phyloP scores from a whole-genome alignment of 92 coral and sea anemone species.

The Epizoanthus rinbou region DNA sequence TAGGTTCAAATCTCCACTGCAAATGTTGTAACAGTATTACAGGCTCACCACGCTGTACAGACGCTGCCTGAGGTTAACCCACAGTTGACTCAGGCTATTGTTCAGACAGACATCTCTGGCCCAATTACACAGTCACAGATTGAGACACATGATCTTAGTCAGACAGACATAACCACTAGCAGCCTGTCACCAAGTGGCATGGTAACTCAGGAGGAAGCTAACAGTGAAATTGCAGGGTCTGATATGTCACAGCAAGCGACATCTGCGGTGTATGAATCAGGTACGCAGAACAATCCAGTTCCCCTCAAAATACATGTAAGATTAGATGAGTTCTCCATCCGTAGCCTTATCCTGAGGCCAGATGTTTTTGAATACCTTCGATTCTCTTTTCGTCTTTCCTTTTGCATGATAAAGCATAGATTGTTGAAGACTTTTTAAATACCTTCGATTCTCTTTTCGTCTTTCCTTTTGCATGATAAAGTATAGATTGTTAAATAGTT shows the following conservation, averaged over 20 bases:
- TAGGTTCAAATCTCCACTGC: constrained; percentile 75
- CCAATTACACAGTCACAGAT: constrained; percentile 79
- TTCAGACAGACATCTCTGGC: constrained; percentile 88
- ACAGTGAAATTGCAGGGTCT: constrained; percentile 14
- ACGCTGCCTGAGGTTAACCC: constrained; percentile 80
- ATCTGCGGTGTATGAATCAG: constrained; percentile 8
- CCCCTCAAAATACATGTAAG: too few species aligned
- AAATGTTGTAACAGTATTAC: constrained; percentile 85
- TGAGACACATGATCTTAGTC: constrained; percentile 48
- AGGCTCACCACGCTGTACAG: constrained; percentile 81
- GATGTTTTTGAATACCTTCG: too few species aligned
- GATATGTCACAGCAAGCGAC: constrained; percentile 17
- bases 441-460: too few species aligned
- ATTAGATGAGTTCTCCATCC: too few species aligned
- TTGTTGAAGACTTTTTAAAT: too few species aligned
- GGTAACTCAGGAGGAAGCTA: constrained; percentile 17
- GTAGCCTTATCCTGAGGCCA: too few species aligned
- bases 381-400: too few species aligned
- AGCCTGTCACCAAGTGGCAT: constrained; percentile 31
- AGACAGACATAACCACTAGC: constrained; percentile 52
- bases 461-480: too few species aligned
- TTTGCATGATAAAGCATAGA: too few species aligned
- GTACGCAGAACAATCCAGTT: background rate
- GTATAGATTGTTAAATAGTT: too few species aligned
- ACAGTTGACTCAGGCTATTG: constrained; percentile 87